Evolutionary conservation across 2,888 invertebrate genomes (phyloP).

Genomic region (Heliconius hortense): DNA sequence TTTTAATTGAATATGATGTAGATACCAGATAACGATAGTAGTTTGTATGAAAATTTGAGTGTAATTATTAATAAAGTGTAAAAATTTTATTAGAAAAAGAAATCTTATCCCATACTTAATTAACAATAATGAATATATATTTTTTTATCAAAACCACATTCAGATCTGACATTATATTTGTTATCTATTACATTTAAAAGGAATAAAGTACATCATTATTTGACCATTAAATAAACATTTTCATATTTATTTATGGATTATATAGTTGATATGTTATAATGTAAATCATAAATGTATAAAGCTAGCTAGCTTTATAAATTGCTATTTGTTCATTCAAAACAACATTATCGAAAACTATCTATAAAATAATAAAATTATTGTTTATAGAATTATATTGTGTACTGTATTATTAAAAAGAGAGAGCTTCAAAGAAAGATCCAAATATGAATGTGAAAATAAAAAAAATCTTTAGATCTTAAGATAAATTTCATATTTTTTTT

Average conservation of each 20-base stretch:
- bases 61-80: no score
- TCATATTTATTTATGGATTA: neutral
- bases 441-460: slow-evolving; percentile 1
- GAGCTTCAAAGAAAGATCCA: neutral
- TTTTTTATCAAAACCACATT: slow-evolving; percentile 3
- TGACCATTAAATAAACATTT: neutral
- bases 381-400: no score
- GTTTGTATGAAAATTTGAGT: neutral
- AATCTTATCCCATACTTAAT: neutral
- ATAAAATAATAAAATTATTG: neutral
- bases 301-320: neutral
- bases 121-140: neutral
- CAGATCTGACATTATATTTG: neutral
- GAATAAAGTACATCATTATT: neutral
- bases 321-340: neutral
- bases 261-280: neutral
- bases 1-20: neutral
- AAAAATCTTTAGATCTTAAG: neutral
- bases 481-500: no score
- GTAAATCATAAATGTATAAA: neutral
- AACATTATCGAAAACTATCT: neutral
- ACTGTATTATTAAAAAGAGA: neutral
- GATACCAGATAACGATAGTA: neutral
- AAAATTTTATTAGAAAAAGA: no score
- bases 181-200: slow-evolving; percentile 1